Base-by-base conservation (phyloP, 2,113 vertebrate species). In the Menidia beryllina region DNA sequence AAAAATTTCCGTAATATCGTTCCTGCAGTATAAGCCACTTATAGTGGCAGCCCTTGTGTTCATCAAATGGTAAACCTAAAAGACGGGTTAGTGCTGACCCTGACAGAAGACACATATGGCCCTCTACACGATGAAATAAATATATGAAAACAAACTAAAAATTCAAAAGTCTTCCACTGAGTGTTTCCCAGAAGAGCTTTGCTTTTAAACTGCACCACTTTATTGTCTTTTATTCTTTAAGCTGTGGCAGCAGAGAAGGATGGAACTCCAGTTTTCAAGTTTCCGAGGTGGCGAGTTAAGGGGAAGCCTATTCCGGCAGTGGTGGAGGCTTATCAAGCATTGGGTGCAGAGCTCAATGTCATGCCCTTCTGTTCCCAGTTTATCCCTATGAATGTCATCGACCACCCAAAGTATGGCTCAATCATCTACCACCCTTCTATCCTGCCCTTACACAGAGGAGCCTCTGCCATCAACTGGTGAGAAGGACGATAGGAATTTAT, bases 311-410 rank as follows among this genome's bases (percentile, higher is more conserved):
- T 98, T 77, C 68, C 90, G 2, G 97, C 98, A 39, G 97, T 97
- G 41, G 84, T 95, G 7, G 95, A 95, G 7, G 94, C 96, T 47
- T 98, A 99, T 79, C 94, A 92, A 71, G 94, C 96, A 0, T 95
- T 99, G 64, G 96, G 95, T 12, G 98, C 98, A 0, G 95, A 99
- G 73, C 93, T 99, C n/a, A 99, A 99, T 2, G 98, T 99, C 81
- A 95, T 99, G 86, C 98, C 98, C 0, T 99, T 98, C 92, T 99
- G 98, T 87, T 96, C 96, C 1, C 98, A 99, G 91, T 99, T 98
- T 85, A 98, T 99, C 84, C 98, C 98, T 60, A 99, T 99, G 96
- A 96, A 96, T 52, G 81, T 99, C 52, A 99, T 98, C 55, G 93
- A 97, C 26, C 48, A 91, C 57, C 97, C 98, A 17, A 92, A 91